phyloP scores from a whole-genome alignment of 2,888 invertebrate species.

The Allygus modestus region DNA sequence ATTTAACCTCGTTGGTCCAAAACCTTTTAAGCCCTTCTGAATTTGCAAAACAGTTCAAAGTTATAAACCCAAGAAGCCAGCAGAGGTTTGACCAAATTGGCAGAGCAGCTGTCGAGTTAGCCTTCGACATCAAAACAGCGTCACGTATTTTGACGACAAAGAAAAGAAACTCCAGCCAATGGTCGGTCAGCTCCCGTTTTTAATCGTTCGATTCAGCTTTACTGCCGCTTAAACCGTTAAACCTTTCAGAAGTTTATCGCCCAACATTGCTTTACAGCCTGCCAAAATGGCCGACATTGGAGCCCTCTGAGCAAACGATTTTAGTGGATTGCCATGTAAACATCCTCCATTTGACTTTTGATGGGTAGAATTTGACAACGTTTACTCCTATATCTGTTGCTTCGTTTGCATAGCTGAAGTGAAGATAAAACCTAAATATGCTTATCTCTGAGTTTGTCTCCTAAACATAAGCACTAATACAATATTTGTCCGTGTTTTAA shows the following conservation, averaged over 20 bases:
- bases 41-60: too few species aligned
- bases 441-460: too few species aligned
- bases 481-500: too few species aligned
- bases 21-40: too few species aligned
- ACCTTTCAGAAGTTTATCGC: conserved; percentile 41
- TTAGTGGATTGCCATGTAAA: not conserved
- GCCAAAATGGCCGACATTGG: conserved; percentile 8
- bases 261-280: conserved; percentile 27
- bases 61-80: too few species aligned
- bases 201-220: conserved; percentile 25
- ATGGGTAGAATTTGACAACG: not conserved
- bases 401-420: too few species aligned
- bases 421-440: too few species aligned
- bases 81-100: not conserved
- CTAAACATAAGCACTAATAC: too few species aligned
- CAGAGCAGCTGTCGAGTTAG: conserved; percentile 22
- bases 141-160: conserved; percentile 20
- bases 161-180: not conserved
- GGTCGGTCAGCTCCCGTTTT: conserved; percentile 22
- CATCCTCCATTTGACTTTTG: not conserved
- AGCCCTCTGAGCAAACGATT: not conserved
- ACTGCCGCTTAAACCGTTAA: conserved; percentile 40
- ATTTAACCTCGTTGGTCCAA: too few species aligned
- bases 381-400: too few species aligned
- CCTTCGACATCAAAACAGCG: conserved; percentile 20